phyloP scores from a whole-genome alignment of 2,113 vertebrate genomes.

The Syrrhaptes paradoxus region DNA sequence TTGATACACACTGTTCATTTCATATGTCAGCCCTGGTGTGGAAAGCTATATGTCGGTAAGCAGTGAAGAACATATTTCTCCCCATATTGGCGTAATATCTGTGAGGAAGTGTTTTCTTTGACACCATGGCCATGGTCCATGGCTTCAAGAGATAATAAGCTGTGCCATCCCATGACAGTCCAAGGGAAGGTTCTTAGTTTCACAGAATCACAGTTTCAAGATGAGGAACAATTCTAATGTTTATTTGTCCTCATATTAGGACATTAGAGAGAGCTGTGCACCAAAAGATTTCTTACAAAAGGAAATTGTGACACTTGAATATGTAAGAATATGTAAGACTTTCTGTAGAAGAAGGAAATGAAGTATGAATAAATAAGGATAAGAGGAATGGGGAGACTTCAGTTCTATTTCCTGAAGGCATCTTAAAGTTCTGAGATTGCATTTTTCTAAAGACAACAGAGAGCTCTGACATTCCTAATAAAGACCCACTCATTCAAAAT shows the following conservation, averaged over 20 bases:
- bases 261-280: not conserved
- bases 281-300: not conserved
- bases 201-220: no score
- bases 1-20: not conserved
- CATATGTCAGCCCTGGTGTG: not conserved
- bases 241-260: not conserved
- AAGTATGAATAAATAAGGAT: not conserved
- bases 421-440: not conserved
- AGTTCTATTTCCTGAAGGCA: not conserved
- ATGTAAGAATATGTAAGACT: not conserved
- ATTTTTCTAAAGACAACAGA: not conserved
- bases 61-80: not conserved
- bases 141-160: not conserved
- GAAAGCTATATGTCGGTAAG: not conserved
- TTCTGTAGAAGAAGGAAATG: not conserved
- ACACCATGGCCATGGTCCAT: not conserved
- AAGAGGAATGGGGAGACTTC: not conserved
- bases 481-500: not conserved
- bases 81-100: not conserved
- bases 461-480: not conserved
- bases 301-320: not conserved
- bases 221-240: not conserved
- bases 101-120: not conserved
- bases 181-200: not conserved
- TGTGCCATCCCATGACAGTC: not conserved